These are phyloP conservation scores for Melinopterus prodromus DNA, from an alignment of 2,888 invertebrate species.

Conservation along the genomic window DNA sequence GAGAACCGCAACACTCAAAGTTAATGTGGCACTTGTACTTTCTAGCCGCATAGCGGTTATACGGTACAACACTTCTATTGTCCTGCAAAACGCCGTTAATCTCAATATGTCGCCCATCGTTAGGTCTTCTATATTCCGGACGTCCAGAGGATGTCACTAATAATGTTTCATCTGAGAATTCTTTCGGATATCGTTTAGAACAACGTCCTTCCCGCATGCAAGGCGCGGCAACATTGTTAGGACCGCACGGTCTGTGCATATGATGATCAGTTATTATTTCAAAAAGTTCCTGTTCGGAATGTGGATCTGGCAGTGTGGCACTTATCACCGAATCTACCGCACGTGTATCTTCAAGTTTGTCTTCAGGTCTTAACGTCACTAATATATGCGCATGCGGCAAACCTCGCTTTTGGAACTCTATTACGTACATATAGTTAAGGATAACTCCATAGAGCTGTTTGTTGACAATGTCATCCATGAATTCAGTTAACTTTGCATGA, in stretches of 20 bases:
- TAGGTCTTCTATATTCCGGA: constrained; percentile 32
- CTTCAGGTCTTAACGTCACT: constrained; percentile 24
- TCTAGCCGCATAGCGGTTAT: constrained; percentile 41
- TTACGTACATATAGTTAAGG: constrained; percentile 36
- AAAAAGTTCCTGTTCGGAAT: not conserved
- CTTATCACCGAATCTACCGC: constrained; percentile 5
- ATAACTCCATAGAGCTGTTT: constrained; percentile 26
- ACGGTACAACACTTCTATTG: constrained; percentile 53
- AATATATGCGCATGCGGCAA: constrained; percentile 38
- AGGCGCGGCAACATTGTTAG: constrained; percentile 32
- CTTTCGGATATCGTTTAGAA: constrained; percentile 49
- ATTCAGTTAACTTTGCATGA: constrained; percentile 32
- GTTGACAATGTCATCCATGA: constrained; percentile 33
- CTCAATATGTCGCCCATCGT: constrained; percentile 23
- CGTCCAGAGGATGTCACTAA: not conserved
- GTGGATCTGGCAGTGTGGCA: constrained; percentile 21
- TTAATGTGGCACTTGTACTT: constrained; percentile 50
- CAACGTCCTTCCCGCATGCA: constrained; percentile 46
- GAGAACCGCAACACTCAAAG: constrained; percentile 44
- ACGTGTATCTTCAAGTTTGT: constrained; percentile 5
- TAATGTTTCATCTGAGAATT: not conserved
- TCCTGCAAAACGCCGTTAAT: constrained; percentile 40
- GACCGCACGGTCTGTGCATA: constrained; percentile 27
- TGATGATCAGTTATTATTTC: constrained; percentile 21
- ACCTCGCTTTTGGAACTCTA: constrained; percentile 44